Conservation (phyloP, 2,888 invertebrate genomes). For the Onthophagus sagittarius region DNA sequence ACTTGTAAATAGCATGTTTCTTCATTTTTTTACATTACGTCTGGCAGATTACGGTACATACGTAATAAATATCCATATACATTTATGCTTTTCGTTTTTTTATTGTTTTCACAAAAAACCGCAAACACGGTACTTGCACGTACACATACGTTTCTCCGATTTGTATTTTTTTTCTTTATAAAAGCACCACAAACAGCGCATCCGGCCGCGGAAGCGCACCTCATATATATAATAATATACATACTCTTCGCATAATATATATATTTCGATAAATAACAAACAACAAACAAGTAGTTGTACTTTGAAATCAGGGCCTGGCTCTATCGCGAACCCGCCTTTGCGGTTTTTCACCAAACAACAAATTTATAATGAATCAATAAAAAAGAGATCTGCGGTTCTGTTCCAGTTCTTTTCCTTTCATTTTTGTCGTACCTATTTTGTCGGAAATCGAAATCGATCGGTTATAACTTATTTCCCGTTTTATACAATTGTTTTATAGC, state of each 20-base stretch:
- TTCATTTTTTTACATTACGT: conserved; percentile 38
- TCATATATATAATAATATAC: conserved; percentile 23
- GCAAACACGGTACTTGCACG: conserved; percentile 35
- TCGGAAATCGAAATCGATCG: conserved; percentile 26
- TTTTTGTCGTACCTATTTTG: conserved; percentile 22
- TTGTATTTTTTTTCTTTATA: conserved; percentile 2
- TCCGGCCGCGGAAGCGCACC: conserved; percentile 31
- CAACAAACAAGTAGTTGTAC: conserved; percentile 50
- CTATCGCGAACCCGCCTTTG: conserved; percentile 33
- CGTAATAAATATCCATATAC: conserved; percentile 28
- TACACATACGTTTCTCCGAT: conserved; percentile 14
- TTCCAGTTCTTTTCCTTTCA: conserved; percentile 10
- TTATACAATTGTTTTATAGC: conserved; percentile 5
- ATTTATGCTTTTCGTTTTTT: conserved; percentile 15
- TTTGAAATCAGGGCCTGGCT: conserved; percentile 51
- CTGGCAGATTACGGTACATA: conserved; percentile 45
- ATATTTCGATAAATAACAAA: conserved; percentile 38
- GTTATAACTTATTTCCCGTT: conserved; percentile 13
- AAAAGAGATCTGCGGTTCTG: conserved; percentile 37
- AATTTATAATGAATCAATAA: conserved; percentile 27
- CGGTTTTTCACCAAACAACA: conserved; percentile 38
- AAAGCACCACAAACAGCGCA: conserved; percentile 22
- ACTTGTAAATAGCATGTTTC: conserved; percentile 43
- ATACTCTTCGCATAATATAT: conserved; percentile 15
- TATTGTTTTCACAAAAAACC: conserved; percentile 38